Base-by-base conservation (phyloP, 1,140 invertebrate species). In the Phymastichus coffea region DNA sequence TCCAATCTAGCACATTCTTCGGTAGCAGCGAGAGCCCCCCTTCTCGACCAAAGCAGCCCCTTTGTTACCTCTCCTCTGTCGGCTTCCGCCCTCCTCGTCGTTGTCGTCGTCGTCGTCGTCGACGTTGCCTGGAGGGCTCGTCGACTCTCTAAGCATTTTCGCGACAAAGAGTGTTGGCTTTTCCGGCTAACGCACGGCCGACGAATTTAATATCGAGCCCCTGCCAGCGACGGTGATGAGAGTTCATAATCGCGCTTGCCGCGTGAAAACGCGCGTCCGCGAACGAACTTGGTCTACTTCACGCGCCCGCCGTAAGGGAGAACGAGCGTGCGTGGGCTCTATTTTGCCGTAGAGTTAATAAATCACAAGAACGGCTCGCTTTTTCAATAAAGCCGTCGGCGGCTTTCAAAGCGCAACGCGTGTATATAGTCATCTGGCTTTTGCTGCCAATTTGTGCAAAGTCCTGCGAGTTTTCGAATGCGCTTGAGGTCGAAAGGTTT, bases 151-250 rank as follows among this genome's bases (percentile, higher is more conserved):
- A 10, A n/a, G n/a, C 33, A 20, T 20, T 9, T 12, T 15, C 10
- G 1, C 46, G 26, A 48, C 46, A 44, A 44, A 25, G 22, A 44
- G 26, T 4, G 17, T 20, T 12, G 20, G 20, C 43, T 25, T 38
- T 14, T 4, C 48, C 19, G 10, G 7, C 48, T 51, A 17, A 22
- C 22, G 4, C 49, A 28, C 35, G 12, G 2, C 47, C 30, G 43
- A n/a, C 57, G 51, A 60, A 38, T 60, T 60, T 60, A 53, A 60
- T 60, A 60, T 54, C 35, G 33, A 47, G 15, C 38, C 1, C 4
- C 26, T 28, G 28, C n/a, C 33, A 37, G 51, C 1, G 35, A 19
- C 22, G 0, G 25, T 35, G 47, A 33, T 4, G 10, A 28, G 25
- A 38, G 15, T 38, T 53, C 23, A 60, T 47, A 53, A 60, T 60